Percentiles rank a stretch among this genome's conserved stretches.
Evolutionary conservation across 2,888 invertebrate species (phyloP).

Genomic region (Hypselothyrea guttata): DNA sequence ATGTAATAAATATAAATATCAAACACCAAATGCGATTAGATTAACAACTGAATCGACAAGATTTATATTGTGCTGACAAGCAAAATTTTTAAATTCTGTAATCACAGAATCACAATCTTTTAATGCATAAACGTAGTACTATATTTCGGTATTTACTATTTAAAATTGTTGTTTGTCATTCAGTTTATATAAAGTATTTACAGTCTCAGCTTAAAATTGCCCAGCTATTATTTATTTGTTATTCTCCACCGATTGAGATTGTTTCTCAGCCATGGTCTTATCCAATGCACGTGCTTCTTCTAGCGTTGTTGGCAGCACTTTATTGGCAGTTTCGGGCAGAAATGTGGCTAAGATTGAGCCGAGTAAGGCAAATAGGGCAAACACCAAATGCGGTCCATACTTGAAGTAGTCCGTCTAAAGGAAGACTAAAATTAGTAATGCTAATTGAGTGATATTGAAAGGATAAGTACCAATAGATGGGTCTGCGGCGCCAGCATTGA

Average conservation of each 20-base stretch:
- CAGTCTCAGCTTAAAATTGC: conserved; percentile 11
- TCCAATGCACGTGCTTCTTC: conserved; percentile 82
- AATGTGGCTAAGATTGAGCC: conserved; percentile 84
- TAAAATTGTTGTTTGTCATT: conserved; percentile 23
- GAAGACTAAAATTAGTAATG: background rate
- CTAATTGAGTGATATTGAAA: background rate
- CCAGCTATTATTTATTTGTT: conserved; percentile 38
- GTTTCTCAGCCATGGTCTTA: conserved; percentile 12
- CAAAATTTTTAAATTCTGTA: background rate
- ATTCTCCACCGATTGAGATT: background rate
- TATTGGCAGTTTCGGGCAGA: conserved; percentile 86
- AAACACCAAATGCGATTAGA: conserved; percentile 26
- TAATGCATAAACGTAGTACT: background rate
- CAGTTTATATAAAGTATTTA: conserved; percentile 25
- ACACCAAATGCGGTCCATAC: conserved; percentile 84
- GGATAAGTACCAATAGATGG: conserved; percentile 83
- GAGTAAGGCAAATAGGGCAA: conserved; percentile 84
- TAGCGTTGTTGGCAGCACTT: conserved; percentile 85
- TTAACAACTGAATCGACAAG: conserved; percentile 6
- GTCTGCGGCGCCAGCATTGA: conserved; percentile 88
- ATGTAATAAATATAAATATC: background rate
- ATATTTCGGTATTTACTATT: conserved; percentile 3
- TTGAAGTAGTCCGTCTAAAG: conserved; percentile 81
- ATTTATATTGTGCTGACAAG: conserved; percentile 1
- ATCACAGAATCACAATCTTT: conserved; percentile 4